Base-by-base conservation (phyloP, 2,113 vertebrate species). In the Polypterus senegalus region DNA sequence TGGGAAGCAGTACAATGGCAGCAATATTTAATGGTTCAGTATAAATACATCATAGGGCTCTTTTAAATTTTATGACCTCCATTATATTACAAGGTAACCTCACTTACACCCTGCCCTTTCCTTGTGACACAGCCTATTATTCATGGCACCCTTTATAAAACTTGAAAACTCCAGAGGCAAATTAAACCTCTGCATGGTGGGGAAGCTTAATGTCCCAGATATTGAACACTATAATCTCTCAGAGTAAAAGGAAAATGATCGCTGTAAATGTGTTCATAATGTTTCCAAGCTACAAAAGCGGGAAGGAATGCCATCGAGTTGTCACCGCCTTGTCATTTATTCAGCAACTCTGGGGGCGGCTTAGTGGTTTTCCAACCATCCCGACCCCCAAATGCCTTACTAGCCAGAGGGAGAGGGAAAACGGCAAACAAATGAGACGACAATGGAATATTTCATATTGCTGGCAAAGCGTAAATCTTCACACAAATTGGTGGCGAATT, bases 51-150 rank as follows among this genome's bases (percentile, higher is more conserved):
- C 65, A 73, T 65, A 46, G 64, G 61, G 64, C 67, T 74, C 57
- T 67, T 77, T 75, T 72, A 78, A 73, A 74, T 80, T 79, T 77
- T 74, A 77, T 66, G 67, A 61, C 66, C 65, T 67, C 66, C 66
- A 73, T 80, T 80, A 75, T 63, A 74, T 60, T 56, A 64, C 68
- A 67, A 72, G 57, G 63, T 58, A 76, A 66, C 66, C 69, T 73
- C 55, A 67, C 71, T 76, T 72, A 76, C 70, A 61, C 63, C 45
- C 56, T 72, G 70, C 66, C 67, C 67, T 66, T 76, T 72, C 53
- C 59, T 58, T 63, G 62, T 70, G 71, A 79, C 64, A 70, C 60
- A 54, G 52, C 63, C 64, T 65, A 66, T 70, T 64, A 65, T 57
- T 72, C 69, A 72, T 47, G 44, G 49, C 54, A 62, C 6, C 48